These are phyloP conservation scores for Mastacembelus armatus DNA, from an alignment of 2,797 vertebrate species.

Conservation along the genomic window DNA sequence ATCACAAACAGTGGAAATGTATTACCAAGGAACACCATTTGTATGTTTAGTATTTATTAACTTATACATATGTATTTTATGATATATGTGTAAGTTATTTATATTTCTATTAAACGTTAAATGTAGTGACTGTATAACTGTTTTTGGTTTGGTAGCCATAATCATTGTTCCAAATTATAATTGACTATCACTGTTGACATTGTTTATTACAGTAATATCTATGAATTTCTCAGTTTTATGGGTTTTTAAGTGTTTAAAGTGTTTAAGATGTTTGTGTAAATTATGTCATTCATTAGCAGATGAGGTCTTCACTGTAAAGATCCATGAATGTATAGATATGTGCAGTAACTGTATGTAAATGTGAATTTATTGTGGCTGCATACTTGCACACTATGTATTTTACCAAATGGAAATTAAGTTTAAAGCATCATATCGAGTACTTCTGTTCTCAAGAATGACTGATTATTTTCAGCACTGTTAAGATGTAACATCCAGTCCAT, in stretches of 20 bases:
- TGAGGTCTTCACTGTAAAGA: background rate
- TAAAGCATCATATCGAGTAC: background rate
- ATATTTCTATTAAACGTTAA: background rate
- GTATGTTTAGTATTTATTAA: slow-evolving; percentile 6
- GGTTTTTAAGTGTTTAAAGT: background rate
- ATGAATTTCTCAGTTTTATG: background rate
- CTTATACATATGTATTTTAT: background rate
- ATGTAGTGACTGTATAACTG: background rate
- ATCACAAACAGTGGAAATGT: background rate
- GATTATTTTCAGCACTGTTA: background rate
- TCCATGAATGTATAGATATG: background rate
- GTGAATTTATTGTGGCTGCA: background rate
- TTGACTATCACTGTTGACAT: background rate
- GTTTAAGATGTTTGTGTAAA: too few species aligned
- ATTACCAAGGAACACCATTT: background rate
- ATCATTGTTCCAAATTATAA: background rate
- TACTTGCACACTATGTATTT: background rate
- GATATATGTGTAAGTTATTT: background rate
- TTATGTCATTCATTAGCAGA: background rate
- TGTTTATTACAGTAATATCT: background rate
- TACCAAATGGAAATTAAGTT: background rate
- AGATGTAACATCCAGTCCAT: background rate
- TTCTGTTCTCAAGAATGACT: background rate
- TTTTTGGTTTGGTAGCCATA: background rate
- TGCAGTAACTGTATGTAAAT: background rate